Evolutionary conservation across 2,888 invertebrate genomes (phyloP).

Genomic region (Netelia fuscicornis): DNA sequence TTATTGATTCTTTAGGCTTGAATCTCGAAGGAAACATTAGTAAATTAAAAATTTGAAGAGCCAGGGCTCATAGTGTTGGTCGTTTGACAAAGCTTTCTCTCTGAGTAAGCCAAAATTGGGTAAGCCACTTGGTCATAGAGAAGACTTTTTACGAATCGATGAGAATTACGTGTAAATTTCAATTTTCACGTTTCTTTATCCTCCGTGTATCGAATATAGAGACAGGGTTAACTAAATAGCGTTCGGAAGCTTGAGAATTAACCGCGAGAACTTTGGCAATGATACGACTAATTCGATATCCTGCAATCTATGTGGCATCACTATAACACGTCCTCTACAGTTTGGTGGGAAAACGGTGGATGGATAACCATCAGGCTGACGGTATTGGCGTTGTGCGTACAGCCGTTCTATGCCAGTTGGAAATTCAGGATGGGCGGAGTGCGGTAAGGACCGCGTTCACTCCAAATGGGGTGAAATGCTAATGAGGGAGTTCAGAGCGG

Average conservation of each 20-base stretch:
- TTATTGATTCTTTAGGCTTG: no score
- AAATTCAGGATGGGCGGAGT: conserved; percentile 53
- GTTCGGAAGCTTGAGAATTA: neutral
- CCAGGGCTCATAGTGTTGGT: no score
- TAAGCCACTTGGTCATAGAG: no score
- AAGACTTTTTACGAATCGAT: neutral
- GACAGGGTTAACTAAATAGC: neutral
- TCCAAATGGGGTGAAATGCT: conserved; percentile 79
- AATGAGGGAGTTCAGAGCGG: conserved; percentile 73
- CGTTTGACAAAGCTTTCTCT: no score
- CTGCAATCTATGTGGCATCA: conserved; percentile 5
- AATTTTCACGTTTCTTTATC: neutral
- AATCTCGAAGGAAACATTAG: no score
- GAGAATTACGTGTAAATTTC: neutral
- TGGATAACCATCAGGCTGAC: conserved; percentile 45
- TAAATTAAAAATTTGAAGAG: no score
- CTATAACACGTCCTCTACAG: conserved; percentile 26
- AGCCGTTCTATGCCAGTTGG: neutral
- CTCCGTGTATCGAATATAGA: neutral
- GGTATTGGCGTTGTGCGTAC: conserved; percentile 18
- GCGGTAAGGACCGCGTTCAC: conserved; percentile 37
- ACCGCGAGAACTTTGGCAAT: conserved; percentile 41
- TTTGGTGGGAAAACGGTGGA: conserved; percentile 44
- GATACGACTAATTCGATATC: conserved; percentile 50
- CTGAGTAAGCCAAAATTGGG: no score